phyloP scores from a whole-genome alignment of 2,888 invertebrate species.

The Pseudanteris insignis region DNA sequence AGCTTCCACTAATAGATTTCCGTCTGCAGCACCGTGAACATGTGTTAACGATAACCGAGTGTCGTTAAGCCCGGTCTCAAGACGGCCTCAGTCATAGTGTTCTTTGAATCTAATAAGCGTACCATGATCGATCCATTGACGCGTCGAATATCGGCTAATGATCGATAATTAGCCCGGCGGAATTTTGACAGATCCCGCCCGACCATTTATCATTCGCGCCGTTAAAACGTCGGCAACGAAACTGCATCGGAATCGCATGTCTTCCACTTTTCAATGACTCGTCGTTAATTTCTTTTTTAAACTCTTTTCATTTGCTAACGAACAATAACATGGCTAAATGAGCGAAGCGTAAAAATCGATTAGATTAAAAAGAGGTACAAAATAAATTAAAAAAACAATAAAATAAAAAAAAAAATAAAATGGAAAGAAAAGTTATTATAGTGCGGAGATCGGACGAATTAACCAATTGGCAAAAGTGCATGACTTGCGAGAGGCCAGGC shows the following conservation, averaged over 20 bases:
- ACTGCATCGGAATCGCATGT: constrained; percentile 8
- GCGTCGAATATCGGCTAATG: too few relatives aligned
- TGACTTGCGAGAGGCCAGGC: constrained; percentile 27
- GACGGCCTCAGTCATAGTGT: too few relatives aligned
- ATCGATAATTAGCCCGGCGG: too few relatives aligned
- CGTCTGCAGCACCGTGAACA: too few relatives aligned
- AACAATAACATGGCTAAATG: neutral
- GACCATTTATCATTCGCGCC: constrained; percentile 28
- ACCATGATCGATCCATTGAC: too few relatives aligned
- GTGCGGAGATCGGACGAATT: constrained; percentile 8
- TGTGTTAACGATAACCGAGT: too few relatives aligned
- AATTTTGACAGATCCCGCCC: constrained; percentile 3
- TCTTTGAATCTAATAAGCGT: too few relatives aligned
- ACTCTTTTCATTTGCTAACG: too few relatives aligned
- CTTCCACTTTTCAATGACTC: too few relatives aligned
- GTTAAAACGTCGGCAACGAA: constrained; percentile 24
- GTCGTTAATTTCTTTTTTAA: too few relatives aligned
- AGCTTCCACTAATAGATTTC: too few relatives aligned
- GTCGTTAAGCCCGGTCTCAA: too few relatives aligned
- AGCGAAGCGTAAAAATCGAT: neutral
- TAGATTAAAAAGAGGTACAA: neutral
- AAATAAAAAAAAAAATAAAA: neutral
- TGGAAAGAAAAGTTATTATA: neutral
- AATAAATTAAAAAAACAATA: neutral
- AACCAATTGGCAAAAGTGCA: constrained; percentile 36